Conservation (phyloP, 2,888 invertebrate species). For the Cataglyphis altisquamis region DNA sequence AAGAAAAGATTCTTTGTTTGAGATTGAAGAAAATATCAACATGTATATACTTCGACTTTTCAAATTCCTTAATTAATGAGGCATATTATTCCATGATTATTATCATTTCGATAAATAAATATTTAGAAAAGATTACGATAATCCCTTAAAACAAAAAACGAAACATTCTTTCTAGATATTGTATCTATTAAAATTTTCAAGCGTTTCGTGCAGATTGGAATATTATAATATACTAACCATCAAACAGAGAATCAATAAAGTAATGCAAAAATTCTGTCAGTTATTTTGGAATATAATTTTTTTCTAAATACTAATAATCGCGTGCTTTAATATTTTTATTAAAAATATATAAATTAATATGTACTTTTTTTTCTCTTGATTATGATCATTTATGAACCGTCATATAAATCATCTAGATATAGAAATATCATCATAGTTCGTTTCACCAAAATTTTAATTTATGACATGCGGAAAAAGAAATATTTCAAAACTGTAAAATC, state of each 20-base stretch:
- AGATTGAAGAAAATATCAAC: background rate
- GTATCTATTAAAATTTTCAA: background rate
- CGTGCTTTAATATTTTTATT: background rate
- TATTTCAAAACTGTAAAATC: conserved; percentile 7
- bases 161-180: background rate
- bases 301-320: background rate
- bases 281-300: background rate
- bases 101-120: background rate
- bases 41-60: background rate
- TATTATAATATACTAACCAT: background rate
- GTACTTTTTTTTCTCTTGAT: background rate
- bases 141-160: background rate
- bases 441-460: background rate
- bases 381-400: background rate
- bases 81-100: background rate
- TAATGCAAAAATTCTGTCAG: background rate
- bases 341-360: background rate
- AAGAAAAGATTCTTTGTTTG: background rate
- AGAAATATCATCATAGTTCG: background rate
- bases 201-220: conserved; percentile 2
- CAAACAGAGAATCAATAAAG: background rate
- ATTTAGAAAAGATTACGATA: background rate
- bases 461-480: background rate
- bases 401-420: background rate
- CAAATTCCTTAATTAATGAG: background rate